These are phyloP conservation scores for Cephus cinctus DNA, from an alignment of 1,140 invertebrate genomes.

Conservation along the genomic window DNA sequence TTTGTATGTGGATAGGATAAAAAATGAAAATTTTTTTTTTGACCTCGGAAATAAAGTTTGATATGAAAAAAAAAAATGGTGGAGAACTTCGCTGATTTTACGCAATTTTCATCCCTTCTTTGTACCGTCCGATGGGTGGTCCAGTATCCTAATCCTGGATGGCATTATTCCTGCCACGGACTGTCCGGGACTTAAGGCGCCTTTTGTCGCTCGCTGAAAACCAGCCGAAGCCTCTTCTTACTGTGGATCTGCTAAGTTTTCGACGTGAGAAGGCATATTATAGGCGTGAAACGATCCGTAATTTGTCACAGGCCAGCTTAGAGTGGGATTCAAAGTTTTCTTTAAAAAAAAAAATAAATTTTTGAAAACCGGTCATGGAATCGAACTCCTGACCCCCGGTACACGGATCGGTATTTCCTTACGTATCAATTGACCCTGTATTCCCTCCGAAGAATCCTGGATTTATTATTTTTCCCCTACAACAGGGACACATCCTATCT, in stretches of 20 bases:
- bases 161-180: conserved; percentile 46
- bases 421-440: no score
- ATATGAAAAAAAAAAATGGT: background rate
- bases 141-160: conserved; percentile 41
- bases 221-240: conserved; percentile 27
- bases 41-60: conserved; percentile 24
- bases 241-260: conserved; percentile 12
- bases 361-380: no score
- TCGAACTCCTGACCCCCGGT: no score
- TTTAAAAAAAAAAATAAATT: no score
- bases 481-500: no score
- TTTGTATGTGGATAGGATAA: no score
- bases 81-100: conserved; percentile 27
- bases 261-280: conserved; percentile 35
- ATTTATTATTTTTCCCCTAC: no score
- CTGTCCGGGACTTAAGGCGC: conserved; percentile 30
- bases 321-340: no score
- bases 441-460: no score
- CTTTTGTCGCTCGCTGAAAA: conserved; percentile 23
- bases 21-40: no score
- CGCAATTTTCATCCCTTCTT: conserved; percentile 28
- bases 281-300: conserved; percentile 43
- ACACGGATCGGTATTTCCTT: no score
- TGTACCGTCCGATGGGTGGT: conserved; percentile 38
- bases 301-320: conserved; percentile 35